A percentile compares a stretch with the other conserved stretches of the same genome.
Conservation (phyloP, 2,113 vertebrate species). For the Numida meleagris region DNA sequence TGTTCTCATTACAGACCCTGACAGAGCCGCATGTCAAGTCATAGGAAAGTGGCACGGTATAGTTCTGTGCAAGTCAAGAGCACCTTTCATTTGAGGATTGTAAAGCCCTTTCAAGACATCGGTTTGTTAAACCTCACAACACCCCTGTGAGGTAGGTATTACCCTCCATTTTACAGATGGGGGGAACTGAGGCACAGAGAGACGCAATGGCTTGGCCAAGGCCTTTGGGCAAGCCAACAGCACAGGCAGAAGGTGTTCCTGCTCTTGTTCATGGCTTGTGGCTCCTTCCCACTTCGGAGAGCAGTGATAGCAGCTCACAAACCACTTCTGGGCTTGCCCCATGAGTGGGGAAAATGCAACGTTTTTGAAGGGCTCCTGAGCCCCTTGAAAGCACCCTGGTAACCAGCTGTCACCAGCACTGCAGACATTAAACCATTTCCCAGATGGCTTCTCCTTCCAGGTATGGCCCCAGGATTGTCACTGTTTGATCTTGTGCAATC, state of each 20-base stretch:
- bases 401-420: background rate
- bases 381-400: slow-evolving; percentile 30
- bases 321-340: background rate
- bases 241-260: background rate
- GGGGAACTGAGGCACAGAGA: slow-evolving; percentile 60
- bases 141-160: slow-evolving; percentile 67
- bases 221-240: background rate
- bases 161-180: background rate
- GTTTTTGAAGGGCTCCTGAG: background rate
- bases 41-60: slow-evolving; percentile 39
- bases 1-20: slow-evolving; percentile 47
- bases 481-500: background rate
- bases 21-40: slow-evolving; percentile 39
- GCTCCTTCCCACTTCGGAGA: background rate
- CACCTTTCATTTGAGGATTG: slow-evolving; percentile 54
- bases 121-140: slow-evolving; percentile 59
- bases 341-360: background rate
- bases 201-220: background rate
- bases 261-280: background rate
- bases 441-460: slow-evolving; percentile 1
- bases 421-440: background rate
- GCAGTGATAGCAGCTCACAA: background rate
- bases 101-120: slow-evolving; percentile 24
- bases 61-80: slow-evolving; percentile 46
- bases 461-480: background rate